Percentiles rank a stretch among this genome's conserved stretches.
These are phyloP conservation scores for Streptopelia turtur DNA, from an alignment of 2,797 vertebrate genomes.

Conservation along the genomic window DNA sequence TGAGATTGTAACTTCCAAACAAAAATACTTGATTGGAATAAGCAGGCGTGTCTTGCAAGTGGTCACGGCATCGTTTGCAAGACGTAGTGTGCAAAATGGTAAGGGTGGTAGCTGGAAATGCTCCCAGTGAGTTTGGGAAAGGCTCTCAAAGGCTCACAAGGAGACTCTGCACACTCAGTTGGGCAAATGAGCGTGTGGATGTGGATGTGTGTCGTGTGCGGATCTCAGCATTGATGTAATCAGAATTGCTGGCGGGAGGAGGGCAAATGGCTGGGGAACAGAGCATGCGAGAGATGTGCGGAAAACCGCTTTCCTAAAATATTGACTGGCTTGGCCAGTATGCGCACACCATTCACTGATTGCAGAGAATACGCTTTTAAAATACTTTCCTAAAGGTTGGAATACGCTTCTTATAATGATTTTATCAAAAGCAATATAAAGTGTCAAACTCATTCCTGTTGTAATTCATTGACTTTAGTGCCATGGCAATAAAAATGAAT, in stretches of 20 bases:
- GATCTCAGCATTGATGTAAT: background rate
- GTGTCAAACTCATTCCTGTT: slow-evolving; percentile 50
- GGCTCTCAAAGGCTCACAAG: background rate
- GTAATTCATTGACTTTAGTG: slow-evolving; percentile 50
- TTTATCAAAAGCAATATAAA: slow-evolving; percentile 58
- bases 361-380: background rate
- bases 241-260: background rate
- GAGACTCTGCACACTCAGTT: background rate
- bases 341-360: background rate
- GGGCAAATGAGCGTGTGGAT: background rate
- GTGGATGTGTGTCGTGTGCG: background rate
- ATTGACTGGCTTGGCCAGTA: background rate
- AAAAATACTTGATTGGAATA: background rate
- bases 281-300: background rate
- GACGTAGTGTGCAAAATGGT: background rate
- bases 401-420: background rate
- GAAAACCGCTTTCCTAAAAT: background rate
- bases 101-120: background rate
- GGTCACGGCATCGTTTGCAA: background rate
- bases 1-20: background rate
- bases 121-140: background rate
- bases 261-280: background rate
- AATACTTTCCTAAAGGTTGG: slow-evolving; percentile 1
- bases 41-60: fast-evolving
- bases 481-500: slow-evolving; percentile 36